Conservation (phyloP, 2,797 vertebrate genomes). For the Gastrophryne carolinensis region DNA sequence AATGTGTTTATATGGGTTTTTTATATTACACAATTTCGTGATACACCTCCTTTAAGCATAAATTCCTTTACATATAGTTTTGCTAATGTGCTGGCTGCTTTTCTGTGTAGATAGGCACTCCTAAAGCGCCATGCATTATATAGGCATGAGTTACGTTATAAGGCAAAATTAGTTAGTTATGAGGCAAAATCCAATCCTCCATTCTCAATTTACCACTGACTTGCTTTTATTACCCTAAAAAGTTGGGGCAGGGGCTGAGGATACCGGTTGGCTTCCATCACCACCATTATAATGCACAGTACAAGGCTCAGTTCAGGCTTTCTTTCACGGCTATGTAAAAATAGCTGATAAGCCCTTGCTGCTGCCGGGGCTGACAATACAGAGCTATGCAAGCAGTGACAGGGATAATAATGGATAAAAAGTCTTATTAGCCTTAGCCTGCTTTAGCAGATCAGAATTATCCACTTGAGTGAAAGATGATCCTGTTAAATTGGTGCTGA, state of each 20-base stretch:
- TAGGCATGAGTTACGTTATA: too few species aligned
- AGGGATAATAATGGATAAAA: slow-evolving; percentile 53
- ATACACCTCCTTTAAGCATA: too few species aligned
- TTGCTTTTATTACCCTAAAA: not conserved
- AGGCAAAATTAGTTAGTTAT: too few species aligned
- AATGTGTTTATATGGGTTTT: too few species aligned
- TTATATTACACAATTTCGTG: too few species aligned
- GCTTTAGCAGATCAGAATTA: slow-evolving; percentile 51
- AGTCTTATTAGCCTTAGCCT: slow-evolving; percentile 51
- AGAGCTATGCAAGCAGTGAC: slow-evolving; percentile 46
- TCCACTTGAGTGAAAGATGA: slow-evolving; percentile 53
- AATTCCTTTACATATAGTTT: too few species aligned
- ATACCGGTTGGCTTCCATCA: slow-evolving; percentile 12
- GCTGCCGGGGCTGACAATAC: slow-evolving; percentile 50
- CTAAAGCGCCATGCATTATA: too few species aligned
- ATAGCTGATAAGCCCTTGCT: slow-evolving; percentile 41
- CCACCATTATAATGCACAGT: slow-evolving; percentile 21
- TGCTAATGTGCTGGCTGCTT: too few species aligned
- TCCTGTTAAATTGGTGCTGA: slow-evolving; percentile 53
- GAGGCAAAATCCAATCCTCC: too few species aligned
- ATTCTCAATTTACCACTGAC: too few species aligned
- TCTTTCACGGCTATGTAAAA: slow-evolving; percentile 33
- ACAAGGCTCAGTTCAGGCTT: slow-evolving; percentile 32
- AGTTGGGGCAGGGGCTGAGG: not conserved
- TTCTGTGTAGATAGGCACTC: too few species aligned